Conservation (phyloP, 2,113 vertebrate species). For the Dryoscopus gambensis region DNA sequence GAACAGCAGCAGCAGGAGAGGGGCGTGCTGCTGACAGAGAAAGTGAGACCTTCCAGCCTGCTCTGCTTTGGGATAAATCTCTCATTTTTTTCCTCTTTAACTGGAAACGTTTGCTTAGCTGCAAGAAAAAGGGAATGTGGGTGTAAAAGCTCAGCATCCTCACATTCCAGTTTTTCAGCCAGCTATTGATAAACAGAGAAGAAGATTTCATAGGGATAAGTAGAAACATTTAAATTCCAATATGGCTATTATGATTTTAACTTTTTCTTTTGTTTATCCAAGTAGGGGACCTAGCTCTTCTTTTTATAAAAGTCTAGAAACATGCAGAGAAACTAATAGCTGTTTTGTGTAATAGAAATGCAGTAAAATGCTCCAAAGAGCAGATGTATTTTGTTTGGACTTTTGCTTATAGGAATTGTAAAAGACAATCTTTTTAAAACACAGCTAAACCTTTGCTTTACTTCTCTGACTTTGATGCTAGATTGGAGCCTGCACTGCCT, state of each 20-base stretch:
- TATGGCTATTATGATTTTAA: neutral
- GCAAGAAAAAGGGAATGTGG: neutral
- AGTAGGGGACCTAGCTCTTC: neutral
- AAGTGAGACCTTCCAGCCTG: neutral
- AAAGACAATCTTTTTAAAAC: neutral
- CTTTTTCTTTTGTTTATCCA: neutral
- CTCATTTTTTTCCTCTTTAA: neutral
- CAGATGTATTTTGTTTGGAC: neutral
- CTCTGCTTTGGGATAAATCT: neutral
- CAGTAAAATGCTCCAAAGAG: neutral
- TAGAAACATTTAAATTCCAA: neutral
- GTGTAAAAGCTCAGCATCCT: neutral
- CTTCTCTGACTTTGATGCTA: neutral
- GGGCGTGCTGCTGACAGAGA: neutral
- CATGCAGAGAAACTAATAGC: neutral
- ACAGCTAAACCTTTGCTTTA: neutral
- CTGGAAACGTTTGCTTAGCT: neutral
- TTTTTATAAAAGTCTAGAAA: neutral
- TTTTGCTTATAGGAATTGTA: neutral
- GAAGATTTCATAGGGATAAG: neutral
- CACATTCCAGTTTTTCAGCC: neutral
- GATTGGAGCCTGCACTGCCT: neutral
- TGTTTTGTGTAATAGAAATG: neutral
- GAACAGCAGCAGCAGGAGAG: neutral
- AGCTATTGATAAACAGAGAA: neutral